Evolutionary conservation across 2,797 vertebrate genomes (phyloP).

Genomic region (Myotis pilosus): DNA sequence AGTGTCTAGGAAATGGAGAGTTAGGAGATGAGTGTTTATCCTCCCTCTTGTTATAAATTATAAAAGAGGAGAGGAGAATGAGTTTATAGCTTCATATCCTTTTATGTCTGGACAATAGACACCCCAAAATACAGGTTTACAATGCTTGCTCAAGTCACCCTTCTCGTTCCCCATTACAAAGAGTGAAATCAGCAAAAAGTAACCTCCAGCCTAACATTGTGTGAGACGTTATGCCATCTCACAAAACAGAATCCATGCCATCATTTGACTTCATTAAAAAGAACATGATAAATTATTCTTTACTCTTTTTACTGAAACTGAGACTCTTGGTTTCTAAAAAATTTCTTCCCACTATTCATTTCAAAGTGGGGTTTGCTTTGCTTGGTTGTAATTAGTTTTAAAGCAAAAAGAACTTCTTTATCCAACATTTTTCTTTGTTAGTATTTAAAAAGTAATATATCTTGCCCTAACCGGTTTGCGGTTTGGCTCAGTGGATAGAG

Average conservation of each 20-base stretch:
- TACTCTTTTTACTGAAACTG: neutral
- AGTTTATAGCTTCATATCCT: neutral
- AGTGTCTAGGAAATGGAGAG: neutral
- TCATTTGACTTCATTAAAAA: neutral
- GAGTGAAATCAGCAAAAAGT: neutral
- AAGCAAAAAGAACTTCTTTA: neutral
- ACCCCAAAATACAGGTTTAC: neutral
- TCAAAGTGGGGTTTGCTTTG: neutral
- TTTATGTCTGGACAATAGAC: neutral
- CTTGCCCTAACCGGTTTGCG: too few species aligned
- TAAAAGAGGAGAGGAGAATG: neutral
- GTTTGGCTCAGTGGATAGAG: too few species aligned
- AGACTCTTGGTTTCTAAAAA: neutral
- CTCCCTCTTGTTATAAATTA: neutral
- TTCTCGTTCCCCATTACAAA: neutral
- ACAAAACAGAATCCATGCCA: neutral
- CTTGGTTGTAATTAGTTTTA: neutral
- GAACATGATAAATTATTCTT: neutral
- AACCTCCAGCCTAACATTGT: neutral
- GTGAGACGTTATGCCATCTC: neutral
- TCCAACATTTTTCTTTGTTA: neutral
- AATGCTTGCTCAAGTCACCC: neutral
- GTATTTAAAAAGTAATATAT: neutral
- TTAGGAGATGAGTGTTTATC: neutral
- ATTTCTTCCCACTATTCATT: neutral